Percentiles rank a stretch among this genome's conserved stretches.
Evolutionary conservation across 2,113 vertebrate genomes (phyloP).

Genomic region (mouse (Mus musculus)): DNA sequence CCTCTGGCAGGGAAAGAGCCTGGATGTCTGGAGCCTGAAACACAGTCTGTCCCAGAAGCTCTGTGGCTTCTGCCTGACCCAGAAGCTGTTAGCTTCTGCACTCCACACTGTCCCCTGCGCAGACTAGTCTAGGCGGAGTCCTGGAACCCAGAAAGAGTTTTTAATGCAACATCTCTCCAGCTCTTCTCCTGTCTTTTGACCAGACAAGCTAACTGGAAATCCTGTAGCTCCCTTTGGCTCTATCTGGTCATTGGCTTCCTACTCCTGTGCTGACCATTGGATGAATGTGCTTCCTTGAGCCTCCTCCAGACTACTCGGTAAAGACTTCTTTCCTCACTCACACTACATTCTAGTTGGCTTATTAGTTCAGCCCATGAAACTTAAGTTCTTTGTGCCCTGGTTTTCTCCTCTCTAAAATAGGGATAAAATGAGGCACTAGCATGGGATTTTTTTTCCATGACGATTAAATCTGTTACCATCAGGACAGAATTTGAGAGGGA

Average conservation of each 20-base stretch:
- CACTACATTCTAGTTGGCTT: not conserved
- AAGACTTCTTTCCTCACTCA: not conserved
- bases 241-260: not conserved
- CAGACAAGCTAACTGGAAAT: not conserved
- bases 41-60: no score
- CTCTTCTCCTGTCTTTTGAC: not conserved
- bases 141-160: not conserved
- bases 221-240: not conserved
- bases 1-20: no score
- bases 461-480: not conserved
- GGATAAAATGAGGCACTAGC: not conserved
- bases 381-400: not conserved
- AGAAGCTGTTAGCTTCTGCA: no score
- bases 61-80: no score
- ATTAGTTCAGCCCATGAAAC: not conserved
- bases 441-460: not conserved
- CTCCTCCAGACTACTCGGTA: not conserved
- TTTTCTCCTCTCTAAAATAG: constrained; percentile 11
- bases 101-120: no score
- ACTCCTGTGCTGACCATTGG: not conserved
- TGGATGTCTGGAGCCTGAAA: no score
- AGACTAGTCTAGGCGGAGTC: no score
- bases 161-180: not conserved
- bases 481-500: not conserved
- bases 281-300: not conserved